Evolutionary conservation across 2,888 invertebrate genomes (phyloP).

Genomic region (Linnaemya vulpina): DNA sequence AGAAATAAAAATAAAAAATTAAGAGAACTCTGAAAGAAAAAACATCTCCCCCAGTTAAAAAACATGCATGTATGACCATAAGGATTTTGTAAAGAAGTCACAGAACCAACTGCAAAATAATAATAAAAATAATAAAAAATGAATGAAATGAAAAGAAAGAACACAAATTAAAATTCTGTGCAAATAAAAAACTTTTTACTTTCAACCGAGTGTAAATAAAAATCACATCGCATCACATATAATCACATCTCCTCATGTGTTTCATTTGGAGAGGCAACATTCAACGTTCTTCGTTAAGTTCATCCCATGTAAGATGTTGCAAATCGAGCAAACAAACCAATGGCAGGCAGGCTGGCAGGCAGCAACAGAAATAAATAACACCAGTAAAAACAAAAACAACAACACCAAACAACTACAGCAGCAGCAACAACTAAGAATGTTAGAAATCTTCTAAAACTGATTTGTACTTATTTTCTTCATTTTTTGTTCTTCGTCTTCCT

Average conservation of each 20-base stretch:
- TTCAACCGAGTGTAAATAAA: slow-evolving; percentile 61
- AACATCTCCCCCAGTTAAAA: slow-evolving; percentile 46
- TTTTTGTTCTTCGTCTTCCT: not conserved
- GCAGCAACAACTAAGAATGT: slow-evolving; percentile 30
- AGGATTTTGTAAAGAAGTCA: slow-evolving; percentile 43
- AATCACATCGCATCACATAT: slow-evolving; percentile 43
- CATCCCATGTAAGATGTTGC: slow-evolving; percentile 48
- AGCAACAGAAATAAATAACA: slow-evolving; percentile 18
- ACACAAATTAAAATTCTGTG: slow-evolving; percentile 56
- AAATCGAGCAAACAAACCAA: slow-evolving; percentile 34
- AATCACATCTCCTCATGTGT: slow-evolving; percentile 20
- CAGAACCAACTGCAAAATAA: slow-evolving; percentile 40
- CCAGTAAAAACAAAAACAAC: not conserved
- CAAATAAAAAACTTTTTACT: slow-evolving; percentile 48
- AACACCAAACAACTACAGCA: not conserved
- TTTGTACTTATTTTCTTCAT: slow-evolving; percentile 40
- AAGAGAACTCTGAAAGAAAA: slow-evolving; percentile 1
- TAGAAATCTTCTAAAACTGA: slow-evolving; percentile 44
- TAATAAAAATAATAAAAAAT: slow-evolving; percentile 19
- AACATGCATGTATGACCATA: slow-evolving; percentile 44
- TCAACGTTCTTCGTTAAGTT: not conserved
- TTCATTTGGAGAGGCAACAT: not conserved
- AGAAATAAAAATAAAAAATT: no score
- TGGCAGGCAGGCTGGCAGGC: not conserved
- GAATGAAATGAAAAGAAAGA: slow-evolving; percentile 15